phyloP scores from a whole-genome alignment of 2,888 invertebrate genomes.

The Pasiphila rectangulata region DNA sequence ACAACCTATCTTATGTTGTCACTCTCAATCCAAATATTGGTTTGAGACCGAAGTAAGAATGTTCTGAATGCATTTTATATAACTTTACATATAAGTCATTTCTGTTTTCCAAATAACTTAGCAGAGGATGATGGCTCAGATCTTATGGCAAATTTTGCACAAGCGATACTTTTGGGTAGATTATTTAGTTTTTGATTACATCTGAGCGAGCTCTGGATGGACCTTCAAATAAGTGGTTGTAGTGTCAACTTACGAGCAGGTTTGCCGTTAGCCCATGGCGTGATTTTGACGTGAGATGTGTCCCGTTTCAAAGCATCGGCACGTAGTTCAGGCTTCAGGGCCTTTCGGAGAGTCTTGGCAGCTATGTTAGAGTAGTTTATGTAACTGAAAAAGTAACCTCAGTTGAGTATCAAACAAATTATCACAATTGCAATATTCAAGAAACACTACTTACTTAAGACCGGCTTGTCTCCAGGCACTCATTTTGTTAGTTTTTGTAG shows the following conservation, averaged over 20 bases:
- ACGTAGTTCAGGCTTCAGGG: slow-evolving; percentile 88
- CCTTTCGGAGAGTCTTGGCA: slow-evolving; percentile 89
- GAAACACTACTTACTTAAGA: slow-evolving; percentile 84
- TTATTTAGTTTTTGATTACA: no score
- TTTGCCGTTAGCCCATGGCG: slow-evolving; percentile 95
- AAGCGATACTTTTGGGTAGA: no score
- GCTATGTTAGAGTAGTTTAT: slow-evolving; percentile 98
- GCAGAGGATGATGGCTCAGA: no score
- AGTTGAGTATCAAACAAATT: neutral
- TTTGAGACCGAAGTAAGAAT: no score
- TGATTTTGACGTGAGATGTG: slow-evolving; percentile 88
- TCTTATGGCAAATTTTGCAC: no score
- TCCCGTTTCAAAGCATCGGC: slow-evolving; percentile 88
- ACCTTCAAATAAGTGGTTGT: no score
- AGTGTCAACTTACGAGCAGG: slow-evolving; percentile 91
- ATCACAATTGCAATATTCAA: neutral
- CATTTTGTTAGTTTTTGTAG: slow-evolving; percentile 69
- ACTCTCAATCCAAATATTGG: no score
- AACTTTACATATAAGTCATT: no score
- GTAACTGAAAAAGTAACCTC: slow-evolving; percentile 84
- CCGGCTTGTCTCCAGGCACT: slow-evolving; percentile 92
- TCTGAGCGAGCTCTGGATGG: no score
- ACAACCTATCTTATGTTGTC: no score
- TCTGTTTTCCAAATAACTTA: no score
- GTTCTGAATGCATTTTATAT: no score